Percentiles rank a stretch among this genome's conserved stretches.
Evolutionary conservation across 2,888 invertebrate genomes (phyloP).

Genomic region (Clistopyga incitator): DNA sequence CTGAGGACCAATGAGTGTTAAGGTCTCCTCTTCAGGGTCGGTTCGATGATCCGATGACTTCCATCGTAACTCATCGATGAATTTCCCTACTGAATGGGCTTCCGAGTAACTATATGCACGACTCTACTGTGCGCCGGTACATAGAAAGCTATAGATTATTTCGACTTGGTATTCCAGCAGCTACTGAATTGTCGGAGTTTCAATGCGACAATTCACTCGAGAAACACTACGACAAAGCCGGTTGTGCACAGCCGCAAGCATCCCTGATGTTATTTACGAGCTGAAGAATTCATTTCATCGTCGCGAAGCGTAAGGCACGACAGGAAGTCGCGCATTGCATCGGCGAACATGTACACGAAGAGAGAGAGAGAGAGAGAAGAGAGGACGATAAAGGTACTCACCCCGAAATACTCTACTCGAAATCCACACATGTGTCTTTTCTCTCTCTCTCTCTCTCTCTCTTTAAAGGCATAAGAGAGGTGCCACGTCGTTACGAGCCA

Average conservation of each 20-base stretch:
- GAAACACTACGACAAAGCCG: constrained; percentile 14
- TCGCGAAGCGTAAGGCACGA: constrained; percentile 5
- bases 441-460: constrained; percentile 27
- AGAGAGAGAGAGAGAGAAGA: background rate
- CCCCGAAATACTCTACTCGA: constrained; percentile 4
- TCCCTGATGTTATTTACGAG: constrained; percentile 19
- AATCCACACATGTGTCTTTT: constrained; percentile 1
- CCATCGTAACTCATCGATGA: too few species aligned
- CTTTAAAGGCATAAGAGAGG: constrained; percentile 27
- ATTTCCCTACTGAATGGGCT: too few species aligned
- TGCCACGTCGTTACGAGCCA: constrained; percentile 34
- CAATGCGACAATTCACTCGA: constrained; percentile 4
- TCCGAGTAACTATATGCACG: too few species aligned
- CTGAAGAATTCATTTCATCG: constrained; percentile 32
- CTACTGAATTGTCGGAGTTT: background rate
- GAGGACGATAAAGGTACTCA: background rate
- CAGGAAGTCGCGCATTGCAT: constrained; percentile 3
- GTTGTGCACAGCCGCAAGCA: background rate
- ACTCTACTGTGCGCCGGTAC: background rate
- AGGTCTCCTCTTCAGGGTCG: too few species aligned
- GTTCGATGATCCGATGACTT: too few species aligned
- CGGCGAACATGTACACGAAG: background rate
- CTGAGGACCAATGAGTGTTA: too few species aligned
- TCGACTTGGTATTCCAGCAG: background rate
- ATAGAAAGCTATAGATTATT: background rate